These are phyloP conservation scores for Periplaneta americana DNA, from an alignment of 1,140 invertebrate species.

Conservation along the genomic window DNA sequence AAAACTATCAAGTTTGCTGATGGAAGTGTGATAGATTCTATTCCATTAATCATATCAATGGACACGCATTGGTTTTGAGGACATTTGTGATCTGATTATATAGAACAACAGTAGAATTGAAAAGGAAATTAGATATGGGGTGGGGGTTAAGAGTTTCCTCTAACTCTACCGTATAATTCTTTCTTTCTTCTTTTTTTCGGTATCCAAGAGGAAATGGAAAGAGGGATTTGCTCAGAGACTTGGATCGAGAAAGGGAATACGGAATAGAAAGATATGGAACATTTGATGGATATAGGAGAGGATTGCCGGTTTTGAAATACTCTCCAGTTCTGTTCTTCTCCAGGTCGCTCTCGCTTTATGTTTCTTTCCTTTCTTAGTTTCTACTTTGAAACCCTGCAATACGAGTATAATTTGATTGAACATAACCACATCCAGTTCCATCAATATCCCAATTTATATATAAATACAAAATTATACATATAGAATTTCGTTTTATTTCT, in stretches of 20 bases:
- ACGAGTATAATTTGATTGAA: no score
- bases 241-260: not conserved
- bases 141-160: no score
- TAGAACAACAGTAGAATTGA: not conserved
- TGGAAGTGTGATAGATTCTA: not conserved
- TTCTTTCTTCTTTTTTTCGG: not conserved
- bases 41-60: not conserved
- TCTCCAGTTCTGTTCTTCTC: not conserved
- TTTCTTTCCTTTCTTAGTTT: no score
- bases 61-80: not conserved
- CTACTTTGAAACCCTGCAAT: no score
- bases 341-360: no score
- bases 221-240: not conserved
- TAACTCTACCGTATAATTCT: no score
- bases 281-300: not conserved
- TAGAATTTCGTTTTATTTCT: no score
- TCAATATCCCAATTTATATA: no score
- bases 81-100: not conserved
- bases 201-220: not conserved
- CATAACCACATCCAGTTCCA: no score
- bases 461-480: no score
- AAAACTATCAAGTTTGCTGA: not conserved
- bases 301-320: not conserved
- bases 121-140: not conserved
- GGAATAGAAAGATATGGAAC: not conserved